These are phyloP conservation scores for Protodeltote pygarga DNA, from an alignment of 2,888 invertebrate genomes.

Conservation along the genomic window DNA sequence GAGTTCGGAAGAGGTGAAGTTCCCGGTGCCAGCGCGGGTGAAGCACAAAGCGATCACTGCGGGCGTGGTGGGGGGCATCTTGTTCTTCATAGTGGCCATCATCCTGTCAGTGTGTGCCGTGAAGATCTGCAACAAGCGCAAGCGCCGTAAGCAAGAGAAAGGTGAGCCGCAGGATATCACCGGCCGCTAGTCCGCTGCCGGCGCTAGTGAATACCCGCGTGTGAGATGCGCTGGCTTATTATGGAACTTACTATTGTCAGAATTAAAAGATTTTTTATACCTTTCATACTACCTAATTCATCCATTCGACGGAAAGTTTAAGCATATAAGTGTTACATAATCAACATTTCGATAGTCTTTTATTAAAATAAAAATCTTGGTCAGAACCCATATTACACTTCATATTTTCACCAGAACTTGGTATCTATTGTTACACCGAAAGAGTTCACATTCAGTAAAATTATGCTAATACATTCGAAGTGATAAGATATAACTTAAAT, in stretches of 20 bases:
- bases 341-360: too few species aligned
- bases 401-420: too few species aligned
- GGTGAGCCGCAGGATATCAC: conserved; percentile 87
- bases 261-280: not conserved
- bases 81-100: conserved; percentile 99
- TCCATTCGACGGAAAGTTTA: not conserved
- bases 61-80: conserved; percentile 97
- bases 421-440: too few species aligned
- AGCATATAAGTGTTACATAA: too few species aligned
- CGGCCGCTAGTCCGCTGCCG: conserved; percentile 72
- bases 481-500: too few species aligned
- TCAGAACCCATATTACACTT: too few species aligned
- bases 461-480: too few species aligned
- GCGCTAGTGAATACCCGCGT: conserved; percentile 22
- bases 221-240: conserved; percentile 27
- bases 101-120: conserved; percentile 98
- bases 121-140: conserved; percentile 98
- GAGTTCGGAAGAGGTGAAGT: conserved; percentile 95
- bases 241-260: conserved; percentile 23
- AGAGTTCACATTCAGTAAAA: too few species aligned
- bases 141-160: conserved; percentile 99
- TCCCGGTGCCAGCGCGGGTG: conserved; percentile 95
- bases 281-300: not conserved
- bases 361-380: too few species aligned
- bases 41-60: conserved; percentile 98